Evolutionary conservation across 1,140 invertebrate species (phyloP).

Genomic region (Diabrotica undecimpunctata): DNA sequence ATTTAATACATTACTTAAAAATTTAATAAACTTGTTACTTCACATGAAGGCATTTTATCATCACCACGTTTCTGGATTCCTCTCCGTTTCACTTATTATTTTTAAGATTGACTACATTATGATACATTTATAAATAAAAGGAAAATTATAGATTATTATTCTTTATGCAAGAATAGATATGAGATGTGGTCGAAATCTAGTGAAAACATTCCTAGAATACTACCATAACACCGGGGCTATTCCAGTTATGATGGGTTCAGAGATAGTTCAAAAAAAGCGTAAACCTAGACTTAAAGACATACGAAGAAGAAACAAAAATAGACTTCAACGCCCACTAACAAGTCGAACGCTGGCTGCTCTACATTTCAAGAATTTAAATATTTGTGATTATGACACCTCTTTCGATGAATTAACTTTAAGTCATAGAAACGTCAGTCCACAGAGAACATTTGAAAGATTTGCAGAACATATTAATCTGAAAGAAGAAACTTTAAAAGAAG

Average conservation of each 20-base stretch:
- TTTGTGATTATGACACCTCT: constrained; percentile 53
- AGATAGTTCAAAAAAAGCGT: constrained; percentile 52
- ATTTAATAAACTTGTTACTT: too few species aligned
- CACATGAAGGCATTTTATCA: too few species aligned
- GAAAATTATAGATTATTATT: neutral
- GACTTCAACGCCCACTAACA: constrained; percentile 54
- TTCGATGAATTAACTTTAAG: constrained; percentile 45
- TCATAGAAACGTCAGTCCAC: constrained; percentile 29
- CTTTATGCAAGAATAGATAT: constrained; percentile 47
- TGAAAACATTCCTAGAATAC: constrained; percentile 73
- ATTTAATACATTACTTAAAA: too few species aligned
- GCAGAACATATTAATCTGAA: constrained; percentile 33
- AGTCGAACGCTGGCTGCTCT: constrained; percentile 56
- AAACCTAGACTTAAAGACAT: constrained; percentile 49
- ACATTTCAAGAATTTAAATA: constrained; percentile 57
- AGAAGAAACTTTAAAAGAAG: constrained; percentile 38
- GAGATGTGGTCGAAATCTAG: constrained; percentile 73
- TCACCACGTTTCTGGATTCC: too few species aligned
- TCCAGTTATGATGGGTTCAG: constrained; percentile 53
- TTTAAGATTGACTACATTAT: too few species aligned
- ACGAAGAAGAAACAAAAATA: constrained; percentile 50
- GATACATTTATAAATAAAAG: too few species aligned
- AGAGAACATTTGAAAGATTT: constrained; percentile 33
- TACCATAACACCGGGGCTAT: constrained; percentile 73
- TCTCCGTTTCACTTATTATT: too few species aligned